These are phyloP conservation scores for Heliconius charithonia DNA, from an alignment of 2,888 invertebrate genomes.

Conservation along the genomic window DNA sequence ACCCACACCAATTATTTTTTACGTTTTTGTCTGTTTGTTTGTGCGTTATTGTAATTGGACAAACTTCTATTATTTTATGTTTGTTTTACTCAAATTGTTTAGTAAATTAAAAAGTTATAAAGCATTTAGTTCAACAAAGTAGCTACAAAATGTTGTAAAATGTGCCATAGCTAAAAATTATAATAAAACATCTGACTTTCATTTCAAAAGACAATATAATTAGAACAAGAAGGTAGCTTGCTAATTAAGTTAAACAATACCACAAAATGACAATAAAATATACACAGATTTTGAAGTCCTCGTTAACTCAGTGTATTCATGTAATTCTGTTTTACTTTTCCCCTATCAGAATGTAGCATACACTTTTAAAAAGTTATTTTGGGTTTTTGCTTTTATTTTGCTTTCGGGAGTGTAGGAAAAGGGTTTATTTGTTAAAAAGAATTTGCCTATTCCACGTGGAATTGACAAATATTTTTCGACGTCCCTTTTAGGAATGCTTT, in stretches of 20 bases:
- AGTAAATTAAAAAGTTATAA: too few relatives aligned
- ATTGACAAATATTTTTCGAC: constrained; percentile 13
- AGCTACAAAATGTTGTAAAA: background rate
- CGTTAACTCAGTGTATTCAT: constrained; percentile 10
- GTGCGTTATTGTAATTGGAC: too few relatives aligned
- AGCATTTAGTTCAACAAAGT: too few relatives aligned
- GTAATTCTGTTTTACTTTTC: constrained; percentile 13
- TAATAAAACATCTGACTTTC: background rate
- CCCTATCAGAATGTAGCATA: constrained; percentile 16
- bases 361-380: constrained; percentile 23
- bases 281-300: constrained; percentile 5
- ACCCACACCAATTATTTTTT: too few relatives aligned
- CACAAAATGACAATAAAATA: constrained; percentile 19
- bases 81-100: too few relatives aligned
- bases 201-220: background rate
- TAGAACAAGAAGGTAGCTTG: background rate
- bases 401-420: constrained; percentile 20
- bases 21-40: too few relatives aligned
- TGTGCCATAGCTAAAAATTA: background rate
- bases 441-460: constrained; percentile 15
- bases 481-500: background rate
- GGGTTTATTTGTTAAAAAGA: constrained; percentile 27
- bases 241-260: constrained; percentile 15
- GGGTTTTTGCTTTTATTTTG: constrained; percentile 20
- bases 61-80: too few relatives aligned